Evolutionary conservation across 1,140 invertebrate genomes (phyloP).

Genomic region (Panonychus citri): DNA sequence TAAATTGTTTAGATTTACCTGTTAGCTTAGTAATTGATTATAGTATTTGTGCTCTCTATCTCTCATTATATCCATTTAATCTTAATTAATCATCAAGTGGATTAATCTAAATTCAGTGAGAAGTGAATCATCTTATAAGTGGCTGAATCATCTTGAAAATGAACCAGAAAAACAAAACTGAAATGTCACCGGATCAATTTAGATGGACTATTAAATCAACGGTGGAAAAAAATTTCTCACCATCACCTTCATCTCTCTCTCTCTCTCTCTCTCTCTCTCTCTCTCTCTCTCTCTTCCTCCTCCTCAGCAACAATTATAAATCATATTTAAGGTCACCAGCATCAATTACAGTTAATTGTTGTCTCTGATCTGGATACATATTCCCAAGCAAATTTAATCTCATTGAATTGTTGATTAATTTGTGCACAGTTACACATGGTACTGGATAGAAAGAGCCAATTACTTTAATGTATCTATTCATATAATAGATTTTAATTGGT

Average conservation of each 20-base stretch:
- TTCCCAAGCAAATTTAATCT: neutral
- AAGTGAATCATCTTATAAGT: neutral
- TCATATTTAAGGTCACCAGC: neutral
- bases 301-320: no score
- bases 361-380: slow-evolving; percentile 1
- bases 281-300: no score
- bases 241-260: neutral
- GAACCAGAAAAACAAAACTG: neutral
- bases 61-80: no score
- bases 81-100: no score
- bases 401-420: neutral
- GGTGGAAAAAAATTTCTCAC: neutral
- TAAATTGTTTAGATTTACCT: no score
- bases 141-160: neutral
- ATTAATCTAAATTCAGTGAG: neutral
- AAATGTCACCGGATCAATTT: neutral
- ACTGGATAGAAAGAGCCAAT: neutral
- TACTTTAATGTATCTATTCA: neutral
- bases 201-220: neutral
- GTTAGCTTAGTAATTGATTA: no score
- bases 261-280: neutral
- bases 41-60: no score
- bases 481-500: neutral
- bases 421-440: neutral
- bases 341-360: neutral